A percentile compares a stretch with the other conserved stretches of the same genome.
Conservation (phyloP, 1,140 invertebrate genomes). For the roundworm (Caenorhabditis elegans) region WBcel235 BX284606.5:13619001-13619500, state of each 20-base stretch:
- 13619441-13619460: constrained; percentile 6
- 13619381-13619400: too few species aligned
- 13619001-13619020: not conserved
- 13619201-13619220: too few species aligned
- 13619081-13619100: too few species aligned
- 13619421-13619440: constrained; percentile 3
- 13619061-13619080: too few species aligned
- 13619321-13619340: not conserved
- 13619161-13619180: not conserved
- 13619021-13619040: not conserved
- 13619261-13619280: too few species aligned
- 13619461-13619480: constrained; percentile 23
- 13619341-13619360: constrained; percentile 15
- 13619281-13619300: not conserved
- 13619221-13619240: too few species aligned
- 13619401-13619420: not conserved
- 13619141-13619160: too few species aligned
- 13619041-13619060: not conserved
- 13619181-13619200: not conserved
- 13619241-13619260: too few species aligned
- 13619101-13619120: too few species aligned
- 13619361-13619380: not conserved
- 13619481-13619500: not conserved
- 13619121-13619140: too few species aligned
- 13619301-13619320: constrained; percentile 6